Evolutionary conservation across 2,797 vertebrate genomes (phyloP).

Genomic region (Onychomys torridus): DNA sequence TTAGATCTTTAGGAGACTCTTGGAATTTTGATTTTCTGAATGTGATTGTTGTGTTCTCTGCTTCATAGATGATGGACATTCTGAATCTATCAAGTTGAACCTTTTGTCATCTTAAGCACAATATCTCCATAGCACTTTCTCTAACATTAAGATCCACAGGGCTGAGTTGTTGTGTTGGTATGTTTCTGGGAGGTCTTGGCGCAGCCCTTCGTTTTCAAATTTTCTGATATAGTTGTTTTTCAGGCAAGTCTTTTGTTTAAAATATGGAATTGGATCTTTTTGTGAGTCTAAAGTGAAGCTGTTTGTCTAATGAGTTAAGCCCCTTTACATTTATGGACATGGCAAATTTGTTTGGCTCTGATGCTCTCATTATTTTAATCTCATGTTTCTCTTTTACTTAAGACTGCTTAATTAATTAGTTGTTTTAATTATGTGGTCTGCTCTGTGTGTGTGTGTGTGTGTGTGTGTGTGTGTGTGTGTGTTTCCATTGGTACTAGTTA

Average conservation of each 20-base stretch:
- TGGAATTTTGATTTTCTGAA: background rate
- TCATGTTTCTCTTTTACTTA: background rate
- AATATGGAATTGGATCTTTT: background rate
- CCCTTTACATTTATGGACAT: background rate
- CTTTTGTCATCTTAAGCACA: background rate
- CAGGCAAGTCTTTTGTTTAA: background rate
- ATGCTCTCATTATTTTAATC: background rate
- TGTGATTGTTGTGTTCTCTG: background rate
- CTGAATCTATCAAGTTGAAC: background rate
- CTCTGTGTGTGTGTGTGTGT: too few relatives aligned
- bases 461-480: too few relatives aligned
- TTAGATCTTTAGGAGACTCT: background rate
- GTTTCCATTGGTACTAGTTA: background rate
- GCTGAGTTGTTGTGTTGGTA: background rate
- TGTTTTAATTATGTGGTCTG: background rate
- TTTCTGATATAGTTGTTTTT: background rate
- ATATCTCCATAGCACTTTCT: background rate
- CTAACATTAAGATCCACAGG: background rate
- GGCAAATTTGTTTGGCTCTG: background rate
- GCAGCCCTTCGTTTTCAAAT: background rate
- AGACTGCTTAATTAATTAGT: background rate
- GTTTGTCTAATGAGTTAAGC: background rate
- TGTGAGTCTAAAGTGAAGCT: background rate
- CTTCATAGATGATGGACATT: background rate
- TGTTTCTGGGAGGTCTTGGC: background rate